Percentiles rank a stretch among this genome's conserved stretches.
Evolutionary conservation across 2,113 vertebrate species (phyloP).

Genomic region (Pionites leucogaster): DNA sequence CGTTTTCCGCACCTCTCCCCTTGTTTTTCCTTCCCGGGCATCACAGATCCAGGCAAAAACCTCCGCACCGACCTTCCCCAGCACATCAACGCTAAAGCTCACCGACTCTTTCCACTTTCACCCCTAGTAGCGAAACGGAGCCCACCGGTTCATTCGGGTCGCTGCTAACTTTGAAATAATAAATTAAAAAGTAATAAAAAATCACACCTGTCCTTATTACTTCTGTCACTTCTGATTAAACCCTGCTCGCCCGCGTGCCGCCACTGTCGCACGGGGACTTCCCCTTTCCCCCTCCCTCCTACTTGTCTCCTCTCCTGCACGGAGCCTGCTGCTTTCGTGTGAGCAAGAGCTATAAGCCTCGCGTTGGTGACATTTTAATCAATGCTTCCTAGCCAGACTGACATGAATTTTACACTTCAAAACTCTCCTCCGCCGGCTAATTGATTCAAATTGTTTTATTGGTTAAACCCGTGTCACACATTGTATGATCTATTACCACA

Average conservation of each 20-base stretch:
- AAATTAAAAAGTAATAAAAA: background rate
- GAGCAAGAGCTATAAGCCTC: slow-evolving; percentile 10
- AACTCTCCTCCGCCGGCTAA: slow-evolving; percentile 75
- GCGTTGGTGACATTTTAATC: slow-evolving; percentile 70
- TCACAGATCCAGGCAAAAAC: background rate
- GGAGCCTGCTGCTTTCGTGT: slow-evolving; percentile 19
- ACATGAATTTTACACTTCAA: slow-evolving; percentile 76
- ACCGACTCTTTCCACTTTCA: background rate
- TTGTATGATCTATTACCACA: slow-evolving; percentile 66
- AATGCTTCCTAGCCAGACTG: slow-evolving; percentile 73
- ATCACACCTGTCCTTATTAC: background rate
- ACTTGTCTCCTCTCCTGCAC: background rate
- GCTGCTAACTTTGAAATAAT: background rate
- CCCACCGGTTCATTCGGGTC: background rate
- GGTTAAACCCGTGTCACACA: slow-evolving; percentile 77
- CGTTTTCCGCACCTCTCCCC: background rate
- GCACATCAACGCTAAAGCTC: background rate
- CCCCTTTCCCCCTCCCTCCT: background rate
- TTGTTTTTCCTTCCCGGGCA: background rate
- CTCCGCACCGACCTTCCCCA: background rate
- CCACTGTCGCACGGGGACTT: background rate
- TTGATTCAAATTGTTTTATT: slow-evolving; percentile 83
- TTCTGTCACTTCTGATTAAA: slow-evolving; percentile 27
- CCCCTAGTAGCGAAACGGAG: background rate
- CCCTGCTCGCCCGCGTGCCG: background rate